phyloP scores from a whole-genome alignment of 2,113 vertebrate species.

The Ciconia boyciana region DNA sequence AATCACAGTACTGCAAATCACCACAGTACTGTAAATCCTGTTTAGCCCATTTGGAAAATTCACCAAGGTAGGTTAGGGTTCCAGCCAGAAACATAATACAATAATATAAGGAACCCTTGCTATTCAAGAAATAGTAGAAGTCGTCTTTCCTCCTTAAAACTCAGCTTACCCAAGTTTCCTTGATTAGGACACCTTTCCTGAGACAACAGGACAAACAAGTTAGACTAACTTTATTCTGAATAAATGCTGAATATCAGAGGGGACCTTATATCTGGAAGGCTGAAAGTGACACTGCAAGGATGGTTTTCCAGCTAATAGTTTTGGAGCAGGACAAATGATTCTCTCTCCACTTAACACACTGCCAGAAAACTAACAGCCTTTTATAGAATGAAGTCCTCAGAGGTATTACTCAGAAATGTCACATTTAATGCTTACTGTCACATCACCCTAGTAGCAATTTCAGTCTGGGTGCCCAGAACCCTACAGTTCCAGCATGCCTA shows the following conservation, averaged over 20 bases:
- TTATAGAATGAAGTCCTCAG: not conserved
- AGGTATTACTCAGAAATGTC: not conserved
- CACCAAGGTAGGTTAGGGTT: not conserved
- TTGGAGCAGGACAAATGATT: not conserved
- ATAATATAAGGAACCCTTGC: not conserved
- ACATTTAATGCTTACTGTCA: not conserved
- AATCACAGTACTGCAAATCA: not conserved
- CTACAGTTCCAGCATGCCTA: not conserved
- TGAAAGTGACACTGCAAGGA: rapidly evolving
- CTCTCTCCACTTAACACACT: not conserved
- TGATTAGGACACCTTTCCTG: not conserved
- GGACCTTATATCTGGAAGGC: not conserved
- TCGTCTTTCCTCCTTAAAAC: not conserved
- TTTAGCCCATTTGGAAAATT: not conserved
- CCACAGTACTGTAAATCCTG: not conserved
- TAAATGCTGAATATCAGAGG: not conserved
- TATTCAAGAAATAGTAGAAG: not conserved
- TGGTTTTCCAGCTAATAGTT: not conserved
- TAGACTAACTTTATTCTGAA: not conserved
- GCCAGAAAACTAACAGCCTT: not conserved
- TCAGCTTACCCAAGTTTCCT: not conserved
- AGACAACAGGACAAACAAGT: not conserved
- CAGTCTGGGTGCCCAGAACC: not conserved
- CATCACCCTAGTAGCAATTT: not conserved
- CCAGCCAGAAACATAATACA: not conserved